Evolutionary conservation across 2,797 vertebrate genomes (phyloP).

Genomic region (Gallinago stenura): DNA sequence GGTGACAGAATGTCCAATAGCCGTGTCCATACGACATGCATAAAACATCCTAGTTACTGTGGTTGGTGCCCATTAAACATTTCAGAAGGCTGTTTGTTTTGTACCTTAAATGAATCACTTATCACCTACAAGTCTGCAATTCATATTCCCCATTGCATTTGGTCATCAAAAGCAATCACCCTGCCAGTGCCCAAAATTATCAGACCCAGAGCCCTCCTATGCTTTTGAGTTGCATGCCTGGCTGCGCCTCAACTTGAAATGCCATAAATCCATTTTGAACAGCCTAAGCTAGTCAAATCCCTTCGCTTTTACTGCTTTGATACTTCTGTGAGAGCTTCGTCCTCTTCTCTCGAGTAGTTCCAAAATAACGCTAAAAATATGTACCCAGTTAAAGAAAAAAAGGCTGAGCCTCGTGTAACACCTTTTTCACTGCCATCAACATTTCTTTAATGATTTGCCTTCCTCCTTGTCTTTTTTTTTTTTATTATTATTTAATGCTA

Average conservation of each 20-base stretch:
- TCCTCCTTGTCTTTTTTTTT: not conserved
- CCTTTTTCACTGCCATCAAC: not conserved
- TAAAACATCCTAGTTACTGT: not conserved
- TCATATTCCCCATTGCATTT: not conserved
- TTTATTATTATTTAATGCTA: not conserved
- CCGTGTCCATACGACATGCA: not conserved
- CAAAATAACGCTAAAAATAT: not conserved
- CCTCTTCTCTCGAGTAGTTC: not conserved
- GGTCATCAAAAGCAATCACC: not conserved
- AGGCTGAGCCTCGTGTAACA: not conserved
- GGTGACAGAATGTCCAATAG: not conserved
- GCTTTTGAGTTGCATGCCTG: not conserved
- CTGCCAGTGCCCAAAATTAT: not conserved
- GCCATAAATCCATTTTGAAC: not conserved
- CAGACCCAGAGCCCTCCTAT: not conserved
- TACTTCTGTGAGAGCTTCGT: fast-evolving
- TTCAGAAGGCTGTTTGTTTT: not conserved
- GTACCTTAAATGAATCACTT: not conserved
- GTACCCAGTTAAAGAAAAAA: not conserved
- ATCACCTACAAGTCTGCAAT: not conserved
- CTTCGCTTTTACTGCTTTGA: not conserved
- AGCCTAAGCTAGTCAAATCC: not conserved
- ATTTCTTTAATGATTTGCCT: not conserved
- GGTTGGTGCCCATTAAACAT: fast-evolving
- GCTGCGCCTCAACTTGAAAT: not conserved